phyloP scores from a whole-genome alignment of 2,113 vertebrate species.

The Cyanoliseus patagonus region DNA sequence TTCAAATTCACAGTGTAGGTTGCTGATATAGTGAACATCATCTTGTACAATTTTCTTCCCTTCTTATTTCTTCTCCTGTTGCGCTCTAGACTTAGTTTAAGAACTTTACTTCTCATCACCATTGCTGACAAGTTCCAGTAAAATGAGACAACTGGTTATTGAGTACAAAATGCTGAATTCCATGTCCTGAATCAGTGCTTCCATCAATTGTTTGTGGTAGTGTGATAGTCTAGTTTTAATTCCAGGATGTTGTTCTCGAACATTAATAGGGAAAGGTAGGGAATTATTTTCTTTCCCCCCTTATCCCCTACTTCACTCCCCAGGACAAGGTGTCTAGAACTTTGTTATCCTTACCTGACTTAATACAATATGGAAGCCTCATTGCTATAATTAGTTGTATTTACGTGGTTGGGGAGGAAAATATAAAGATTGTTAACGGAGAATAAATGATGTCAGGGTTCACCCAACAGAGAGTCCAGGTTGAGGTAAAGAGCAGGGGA shows the following conservation, averaged over 20 bases:
- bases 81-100: not conserved
- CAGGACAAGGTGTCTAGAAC: not conserved
- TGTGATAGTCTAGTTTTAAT: not conserved
- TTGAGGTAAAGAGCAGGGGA: not conserved
- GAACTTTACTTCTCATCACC: not conserved
- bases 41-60: not conserved
- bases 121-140: not conserved
- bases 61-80: not conserved
- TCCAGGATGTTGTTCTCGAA: not conserved
- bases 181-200: not conserved
- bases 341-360: not conserved
- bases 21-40: not conserved
- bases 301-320: accelerated
- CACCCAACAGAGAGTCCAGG: not conserved
- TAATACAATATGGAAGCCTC: not conserved
- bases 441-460: not conserved
- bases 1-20: not conserved
- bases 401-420: not conserved
- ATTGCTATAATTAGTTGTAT: not conserved
- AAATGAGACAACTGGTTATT: not conserved
- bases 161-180: not conserved
- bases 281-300: not conserved
- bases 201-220: not conserved
- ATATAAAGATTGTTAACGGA: not conserved
- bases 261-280: not conserved